phyloP scores from a whole-genome alignment of 2,888 invertebrate species.

The Ametastegia equiseti region DNA sequence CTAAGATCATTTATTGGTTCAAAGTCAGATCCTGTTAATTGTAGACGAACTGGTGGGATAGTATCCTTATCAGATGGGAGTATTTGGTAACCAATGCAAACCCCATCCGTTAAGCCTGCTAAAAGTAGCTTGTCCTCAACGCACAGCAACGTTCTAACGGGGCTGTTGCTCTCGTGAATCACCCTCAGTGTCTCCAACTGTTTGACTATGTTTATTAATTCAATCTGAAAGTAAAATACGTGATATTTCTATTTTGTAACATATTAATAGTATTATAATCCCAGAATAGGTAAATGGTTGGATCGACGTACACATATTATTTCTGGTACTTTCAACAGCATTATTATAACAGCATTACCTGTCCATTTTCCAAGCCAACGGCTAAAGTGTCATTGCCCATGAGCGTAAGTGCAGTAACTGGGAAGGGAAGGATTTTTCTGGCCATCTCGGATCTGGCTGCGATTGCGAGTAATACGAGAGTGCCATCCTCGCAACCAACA shows the following conservation, averaged over 20 bases:
- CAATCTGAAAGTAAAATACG: constrained; percentile 62
- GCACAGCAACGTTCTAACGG: constrained; percentile 78
- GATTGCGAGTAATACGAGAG: constrained; percentile 79
- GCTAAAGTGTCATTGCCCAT: constrained; percentile 77
- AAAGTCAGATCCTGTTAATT: constrained; percentile 84
- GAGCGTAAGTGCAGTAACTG: constrained; percentile 80
- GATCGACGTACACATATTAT: neutral
- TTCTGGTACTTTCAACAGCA: neutral
- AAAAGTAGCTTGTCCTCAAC: constrained; percentile 78
- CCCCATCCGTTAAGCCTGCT: constrained; percentile 82
- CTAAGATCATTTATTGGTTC: constrained; percentile 83
- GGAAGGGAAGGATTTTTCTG: constrained; percentile 73
- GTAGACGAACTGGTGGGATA: constrained; percentile 72
- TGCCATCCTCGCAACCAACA: constrained; percentile 81
- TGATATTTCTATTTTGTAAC: too few species aligned
- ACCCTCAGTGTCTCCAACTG: constrained; percentile 71
- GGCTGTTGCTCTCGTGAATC: constrained; percentile 79
- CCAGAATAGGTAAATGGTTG: too few species aligned
- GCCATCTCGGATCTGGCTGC: constrained; percentile 77
- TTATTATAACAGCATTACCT: constrained; percentile 70
- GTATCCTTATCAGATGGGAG: constrained; percentile 70
- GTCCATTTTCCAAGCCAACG: constrained; percentile 81
- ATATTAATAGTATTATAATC: constrained; percentile 48
- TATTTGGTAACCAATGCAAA: constrained; percentile 78
- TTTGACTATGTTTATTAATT: constrained; percentile 74